Base-by-base conservation (phyloP, 1,140 invertebrate species). In the Trypoxylus dichotomus region DNA sequence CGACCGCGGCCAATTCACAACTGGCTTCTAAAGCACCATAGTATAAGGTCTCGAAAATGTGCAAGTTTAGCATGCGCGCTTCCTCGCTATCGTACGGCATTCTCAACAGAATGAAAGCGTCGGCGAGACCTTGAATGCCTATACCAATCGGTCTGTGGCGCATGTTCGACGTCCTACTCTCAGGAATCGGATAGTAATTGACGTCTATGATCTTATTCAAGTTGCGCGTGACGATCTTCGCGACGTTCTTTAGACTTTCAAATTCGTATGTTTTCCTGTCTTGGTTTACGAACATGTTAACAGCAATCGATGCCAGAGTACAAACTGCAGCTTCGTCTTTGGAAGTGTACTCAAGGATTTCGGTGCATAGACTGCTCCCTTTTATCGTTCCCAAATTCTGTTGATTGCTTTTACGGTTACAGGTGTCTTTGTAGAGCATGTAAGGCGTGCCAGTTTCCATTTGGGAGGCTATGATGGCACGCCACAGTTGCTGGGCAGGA, bases 31-130 rank as follows among this genome's bases (percentile, higher is more conserved):
- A 86, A 1, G 98, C 96, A n/a, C 93, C 96, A 87, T 95, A 99
- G 86, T 99, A 99, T 77, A 99, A 93, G 0, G 97, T 99, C 88
- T 99, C 98, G 88, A 99, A 99, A 78, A 99, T 98, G 85, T 98
- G 93, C 80, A 94, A 94, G 87, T 99, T 99, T 2, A 99, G 86
- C 80, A 94, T 88, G 78, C 92, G 89, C 0, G 98, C 97, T 85
- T 97, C 91, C 73, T 92, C 89, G 84, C 93, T 94, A 81, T 96
- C 95, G 86, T 98, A 99, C 47, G 98, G 96, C 87, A 92, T 93
- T 68, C 96, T 89, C 96, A 99, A 96, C 25, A 99, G 86, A 76
- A 99, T 93, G 86, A 99, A 98, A 21, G 97, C 92, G 89, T 99
- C 98, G 11, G 98, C 98, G 21, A 99, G 88, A 1, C 98, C 98